Evolutionary conservation across 2,113 vertebrate species (phyloP), one percentile per base, ranked within the genome.

Genomic region (Ceyx cyanopectus): DNA sequence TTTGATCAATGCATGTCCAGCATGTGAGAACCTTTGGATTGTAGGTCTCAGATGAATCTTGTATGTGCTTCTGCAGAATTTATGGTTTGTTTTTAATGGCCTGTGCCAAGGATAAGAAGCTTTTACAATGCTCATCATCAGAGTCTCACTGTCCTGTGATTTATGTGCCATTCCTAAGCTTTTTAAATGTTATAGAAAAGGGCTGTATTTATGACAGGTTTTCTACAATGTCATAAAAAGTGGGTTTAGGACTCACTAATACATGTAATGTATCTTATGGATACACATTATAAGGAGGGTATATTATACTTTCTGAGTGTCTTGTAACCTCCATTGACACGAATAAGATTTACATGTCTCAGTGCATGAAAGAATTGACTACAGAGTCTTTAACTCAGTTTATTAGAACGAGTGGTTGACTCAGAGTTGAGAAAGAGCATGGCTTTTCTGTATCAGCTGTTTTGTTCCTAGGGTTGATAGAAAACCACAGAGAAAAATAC

Each of bases 311-410:
- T 81, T 70, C 51, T 63, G 29, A 89, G 78, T 60, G 34, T 63
- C 75, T 77, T 60, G 57, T 10, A 85, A 81, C 65, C 63, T 81
- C 85, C 68, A 74, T 65, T 89, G 85, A 89, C 89, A 72, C 30
- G 89, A 83, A 70, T 82, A 78, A 92, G 63, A 85, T 85, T 92
- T 94, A 92, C 29, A 54, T 37, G 26, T 85, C 87, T 53, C 91
- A 82, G 61, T n/a, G 75, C 91, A 77, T 0, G 1, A 89, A 91
- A 74, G 11, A 74, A 93, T 80, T 45, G 72, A 92, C 78, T 87
- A 48, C 26, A 56, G 29, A 77, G 68, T 72, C 56, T 51, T 82
- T 89, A 93, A 91, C 69, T 89, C 68, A 70, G 53, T 92, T 84
- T 85, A n/a, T 81, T 89, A 91, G 67, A 91, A 77, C 29, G 26